phyloP scores from a whole-genome alignment of 2,113 vertebrate genomes.

The Paramormyrops kingsleyae region DNA sequence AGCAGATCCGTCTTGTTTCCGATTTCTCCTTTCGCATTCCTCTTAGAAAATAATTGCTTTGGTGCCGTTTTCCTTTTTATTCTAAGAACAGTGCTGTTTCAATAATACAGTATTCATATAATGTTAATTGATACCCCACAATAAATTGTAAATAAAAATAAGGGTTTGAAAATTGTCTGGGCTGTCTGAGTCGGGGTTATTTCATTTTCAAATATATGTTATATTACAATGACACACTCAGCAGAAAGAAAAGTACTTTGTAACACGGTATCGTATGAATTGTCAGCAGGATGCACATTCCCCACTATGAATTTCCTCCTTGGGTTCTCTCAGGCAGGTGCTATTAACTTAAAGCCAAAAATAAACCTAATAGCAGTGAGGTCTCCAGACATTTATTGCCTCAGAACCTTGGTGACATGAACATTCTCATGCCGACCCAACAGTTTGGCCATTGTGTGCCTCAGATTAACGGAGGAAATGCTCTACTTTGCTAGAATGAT shows the following conservation, averaged over 20 bases:
- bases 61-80: background rate
- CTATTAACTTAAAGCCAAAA: background rate
- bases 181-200: background rate
- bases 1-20: background rate
- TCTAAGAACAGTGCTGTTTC: background rate
- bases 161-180: background rate
- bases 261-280: background rate
- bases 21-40: background rate
- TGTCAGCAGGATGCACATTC: background rate
- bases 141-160: background rate
- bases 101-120: background rate
- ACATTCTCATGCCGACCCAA: background rate
- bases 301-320: background rate
- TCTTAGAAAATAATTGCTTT: background rate
- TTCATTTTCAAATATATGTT: background rate
- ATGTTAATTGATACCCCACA: background rate
- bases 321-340: background rate
- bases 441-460: background rate
- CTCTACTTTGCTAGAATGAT: background rate
- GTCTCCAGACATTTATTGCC: background rate
- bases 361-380: background rate
- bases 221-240: background rate
- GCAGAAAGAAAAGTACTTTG: background rate
- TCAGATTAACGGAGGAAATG: background rate
- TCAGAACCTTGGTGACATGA: background rate